Base-by-base conservation (phyloP, 1,140 invertebrate genomes). In the Caerostris darwini region DNA sequence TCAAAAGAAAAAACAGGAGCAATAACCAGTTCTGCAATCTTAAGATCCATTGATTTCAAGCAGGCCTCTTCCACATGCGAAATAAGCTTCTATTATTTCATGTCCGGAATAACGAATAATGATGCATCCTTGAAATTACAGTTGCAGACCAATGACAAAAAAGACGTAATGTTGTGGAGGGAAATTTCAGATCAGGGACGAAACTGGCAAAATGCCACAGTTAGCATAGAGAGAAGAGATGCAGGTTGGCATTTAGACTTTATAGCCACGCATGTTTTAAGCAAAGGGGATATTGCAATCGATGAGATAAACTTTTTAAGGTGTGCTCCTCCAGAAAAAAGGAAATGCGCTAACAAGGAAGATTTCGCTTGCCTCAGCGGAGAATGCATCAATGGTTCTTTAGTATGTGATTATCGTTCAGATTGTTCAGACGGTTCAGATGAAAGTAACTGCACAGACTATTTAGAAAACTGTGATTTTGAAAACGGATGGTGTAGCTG, bases 391-490 rank as follows among this genome's bases (percentile, higher is more conserved):
- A 86, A 93, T 71, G 56, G 58, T 12, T 81, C 61, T 19, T 61
- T 94, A 19, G 94, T 90, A 56, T 95, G 95, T 77, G 94, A 95
- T 54, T 94, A 94, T 53, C 94, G 83, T 54, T 5, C 5, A 12
- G 95, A 95, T 61, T 95, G 95, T 83, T 54, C 90, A 7, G 94
- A 95, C 91, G 85, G 88, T 7, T 95, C 93, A 7, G 95, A 95
- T 92, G 95, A 95, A 95, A 82, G 7, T 54, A 87, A 94, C 57
- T 95, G 95, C 71, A 50, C 67, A 61, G 77, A 92, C 50, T 95
- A 69, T 59, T 34, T 64, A 12, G 93, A 93, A 71, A 83, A 83
- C 57, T 94, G 92, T 71, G 89, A 95, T 86, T 95, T 95, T 56
- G 94, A 95, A 59, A 64, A 91, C 8, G 94, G 93, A 58, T 67